phyloP scores from a whole-genome alignment of 2,888 invertebrate genomes.

The Ptychoptera contaminata region DNA sequence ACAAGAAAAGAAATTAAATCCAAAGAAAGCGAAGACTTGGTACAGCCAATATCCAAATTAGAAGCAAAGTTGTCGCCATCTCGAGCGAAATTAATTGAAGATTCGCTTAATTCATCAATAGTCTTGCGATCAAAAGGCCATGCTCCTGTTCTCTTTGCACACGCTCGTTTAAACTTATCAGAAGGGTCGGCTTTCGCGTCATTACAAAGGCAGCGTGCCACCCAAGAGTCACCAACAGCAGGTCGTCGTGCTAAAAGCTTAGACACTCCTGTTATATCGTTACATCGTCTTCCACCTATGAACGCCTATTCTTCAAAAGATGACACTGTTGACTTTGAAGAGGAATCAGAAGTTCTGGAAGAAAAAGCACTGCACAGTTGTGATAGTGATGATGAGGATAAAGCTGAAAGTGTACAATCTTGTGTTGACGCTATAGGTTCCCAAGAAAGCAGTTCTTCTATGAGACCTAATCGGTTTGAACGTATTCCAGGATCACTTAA shows the following conservation, averaged over 20 bases:
- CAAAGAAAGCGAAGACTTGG: conserved; percentile 12
- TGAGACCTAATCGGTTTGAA: conserved; percentile 22
- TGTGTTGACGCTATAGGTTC: conserved; percentile 30
- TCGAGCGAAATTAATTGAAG: conserved; percentile 45
- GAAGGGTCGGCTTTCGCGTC: conserved; percentile 67
- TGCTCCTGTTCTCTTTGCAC: conserved; percentile 62
- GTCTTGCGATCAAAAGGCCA: conserved; percentile 52
- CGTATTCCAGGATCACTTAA: conserved; percentile 31
- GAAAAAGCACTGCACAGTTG: conserved; percentile 36
- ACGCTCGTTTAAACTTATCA: conserved; percentile 63
- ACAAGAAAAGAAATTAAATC: conserved; percentile 7
- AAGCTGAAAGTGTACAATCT: conserved; percentile 30
- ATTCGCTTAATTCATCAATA: conserved; percentile 49
- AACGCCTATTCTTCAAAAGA: conserved; percentile 81
- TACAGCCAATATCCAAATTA: conserved; percentile 16
- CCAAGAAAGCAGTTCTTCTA: conserved; percentile 20
- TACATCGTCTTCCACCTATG: conserved; percentile 62
- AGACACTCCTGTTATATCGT: conserved; percentile 67
- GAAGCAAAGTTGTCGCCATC: conserved; percentile 13
- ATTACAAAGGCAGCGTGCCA: conserved; percentile 59
- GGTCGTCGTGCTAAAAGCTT: conserved; percentile 68
- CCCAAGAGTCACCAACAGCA: conserved; percentile 54
- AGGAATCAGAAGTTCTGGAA: conserved; percentile 44
- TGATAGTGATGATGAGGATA: conserved; percentile 37
- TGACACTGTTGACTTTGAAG: conserved; percentile 67